Evolutionary conservation across 2,797 vertebrate genomes (phyloP).

Genomic region (Notamacropus eugenii): DNA sequence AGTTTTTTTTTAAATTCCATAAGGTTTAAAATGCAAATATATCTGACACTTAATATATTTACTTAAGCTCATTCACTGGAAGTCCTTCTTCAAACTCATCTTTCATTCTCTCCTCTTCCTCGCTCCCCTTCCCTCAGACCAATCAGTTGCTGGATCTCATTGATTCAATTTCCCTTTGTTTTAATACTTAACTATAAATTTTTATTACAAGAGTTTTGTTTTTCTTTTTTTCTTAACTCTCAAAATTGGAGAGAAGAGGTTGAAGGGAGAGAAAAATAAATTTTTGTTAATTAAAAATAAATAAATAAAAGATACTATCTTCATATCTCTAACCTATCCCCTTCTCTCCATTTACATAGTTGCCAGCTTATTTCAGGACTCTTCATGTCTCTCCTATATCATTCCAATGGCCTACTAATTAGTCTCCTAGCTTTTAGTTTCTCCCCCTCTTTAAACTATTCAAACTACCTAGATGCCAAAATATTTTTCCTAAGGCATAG

Average conservation of each 20-base stretch:
- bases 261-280: not conserved
- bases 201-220: not conserved
- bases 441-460: not conserved
- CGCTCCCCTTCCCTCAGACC: not conserved
- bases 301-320: not conserved
- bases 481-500: not conserved
- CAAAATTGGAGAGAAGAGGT: not conserved
- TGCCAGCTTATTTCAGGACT: not conserved
- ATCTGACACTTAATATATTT: not conserved
- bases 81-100: not conserved
- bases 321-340: not conserved
- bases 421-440: not conserved
- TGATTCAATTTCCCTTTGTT: not conserved
- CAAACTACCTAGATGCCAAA: not conserved
- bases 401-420: not conserved
- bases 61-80: not conserved
- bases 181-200: not conserved
- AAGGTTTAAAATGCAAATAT: not conserved
- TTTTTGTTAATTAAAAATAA: not conserved
- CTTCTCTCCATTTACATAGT: not conserved
- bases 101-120: not conserved
- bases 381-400: not conserved
- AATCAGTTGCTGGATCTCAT: not conserved
- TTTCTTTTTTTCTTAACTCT: not conserved
- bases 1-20: not conserved